A percentile compares a stretch with the other conserved stretches of the same genome.
phyloP scores from a whole-genome alignment of 2,113 vertebrate genomes.

The Sterna hirundo region DNA sequence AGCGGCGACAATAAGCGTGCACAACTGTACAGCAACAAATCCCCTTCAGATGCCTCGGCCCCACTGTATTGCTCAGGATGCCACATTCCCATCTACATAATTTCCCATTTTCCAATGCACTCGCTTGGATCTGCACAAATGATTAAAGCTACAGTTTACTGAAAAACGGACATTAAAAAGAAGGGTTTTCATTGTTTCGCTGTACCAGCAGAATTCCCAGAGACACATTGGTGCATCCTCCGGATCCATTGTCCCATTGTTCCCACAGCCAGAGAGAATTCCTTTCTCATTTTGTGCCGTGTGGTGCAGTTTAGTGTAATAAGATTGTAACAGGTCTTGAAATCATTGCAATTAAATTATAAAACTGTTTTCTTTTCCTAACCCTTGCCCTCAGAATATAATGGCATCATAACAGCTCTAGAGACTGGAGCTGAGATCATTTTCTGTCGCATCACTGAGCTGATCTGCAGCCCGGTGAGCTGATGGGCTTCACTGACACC shows the following conservation, averaged over 20 bases:
- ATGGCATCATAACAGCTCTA: neutral
- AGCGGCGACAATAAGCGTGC: neutral
- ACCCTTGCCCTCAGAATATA: slow-evolving; percentile 26
- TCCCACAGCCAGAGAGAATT: neutral
- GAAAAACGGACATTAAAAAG: neutral
- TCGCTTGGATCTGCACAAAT: neutral
- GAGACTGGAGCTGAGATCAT: neutral
- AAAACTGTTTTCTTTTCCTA: slow-evolving; percentile 21
- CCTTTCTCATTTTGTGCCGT: slow-evolving; percentile 2
- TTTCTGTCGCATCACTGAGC: neutral
- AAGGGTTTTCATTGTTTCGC: neutral
- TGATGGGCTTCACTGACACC: neutral
- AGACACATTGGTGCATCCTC: neutral
- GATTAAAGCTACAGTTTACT: neutral
- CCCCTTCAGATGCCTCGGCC: neutral
- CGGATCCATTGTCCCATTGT: slow-evolving; percentile 15
- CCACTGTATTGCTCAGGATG: neutral
- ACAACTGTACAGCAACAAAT: neutral
- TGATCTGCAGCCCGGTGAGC: neutral
- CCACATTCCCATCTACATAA: neutral
- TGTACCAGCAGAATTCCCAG: neutral
- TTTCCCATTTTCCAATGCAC: neutral
- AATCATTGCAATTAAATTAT: slow-evolving; percentile 49
- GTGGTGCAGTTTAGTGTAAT: neutral
- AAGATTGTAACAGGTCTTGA: slow-evolving; percentile 44